Evolutionary conservation across 2,888 invertebrate species (phyloP).

Genomic region (Synergus gifuensis): DNA sequence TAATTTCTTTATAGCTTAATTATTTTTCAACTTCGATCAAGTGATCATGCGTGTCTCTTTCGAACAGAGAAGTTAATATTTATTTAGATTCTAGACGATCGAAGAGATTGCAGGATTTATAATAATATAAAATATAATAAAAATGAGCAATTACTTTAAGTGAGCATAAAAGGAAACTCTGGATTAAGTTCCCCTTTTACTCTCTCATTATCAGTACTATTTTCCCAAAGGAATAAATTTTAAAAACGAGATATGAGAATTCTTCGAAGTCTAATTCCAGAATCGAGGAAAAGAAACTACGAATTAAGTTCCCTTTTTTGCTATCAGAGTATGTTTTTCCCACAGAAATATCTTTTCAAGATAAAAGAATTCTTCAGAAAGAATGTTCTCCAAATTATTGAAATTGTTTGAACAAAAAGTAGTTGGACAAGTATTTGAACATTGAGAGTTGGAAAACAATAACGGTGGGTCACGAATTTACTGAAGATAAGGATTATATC

Average conservation of each 20-base stretch:
- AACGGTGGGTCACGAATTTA: conserved; percentile 5
- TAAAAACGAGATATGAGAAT: too few relatives aligned
- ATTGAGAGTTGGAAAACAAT: neutral
- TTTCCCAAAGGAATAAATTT: too few relatives aligned
- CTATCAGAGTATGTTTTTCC: conserved; percentile 13
- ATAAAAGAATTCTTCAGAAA: neutral
- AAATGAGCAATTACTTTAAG: neutral
- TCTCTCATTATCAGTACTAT: too few relatives aligned
- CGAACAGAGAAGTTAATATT: neutral
- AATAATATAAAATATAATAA: too few relatives aligned
- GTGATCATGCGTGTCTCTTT: neutral
- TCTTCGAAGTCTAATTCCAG: too few relatives aligned
- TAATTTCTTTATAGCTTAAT: neutral
- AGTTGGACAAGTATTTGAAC: conserved; percentile 2
- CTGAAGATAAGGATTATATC: conserved; percentile 20
- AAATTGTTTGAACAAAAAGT: conserved; percentile 12
- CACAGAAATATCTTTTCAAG: neutral
- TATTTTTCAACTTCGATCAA: neutral
- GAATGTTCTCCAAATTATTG: neutral
- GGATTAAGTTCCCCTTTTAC: too few relatives aligned
- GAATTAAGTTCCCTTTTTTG: neutral
- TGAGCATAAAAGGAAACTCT: neutral
- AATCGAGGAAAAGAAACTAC: neutral
- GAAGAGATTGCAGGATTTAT: neutral
- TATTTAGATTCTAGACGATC: neutral